Evolutionary conservation across 2,888 invertebrate genomes (phyloP).

Genomic region (Mesochorus sp.): DNA sequence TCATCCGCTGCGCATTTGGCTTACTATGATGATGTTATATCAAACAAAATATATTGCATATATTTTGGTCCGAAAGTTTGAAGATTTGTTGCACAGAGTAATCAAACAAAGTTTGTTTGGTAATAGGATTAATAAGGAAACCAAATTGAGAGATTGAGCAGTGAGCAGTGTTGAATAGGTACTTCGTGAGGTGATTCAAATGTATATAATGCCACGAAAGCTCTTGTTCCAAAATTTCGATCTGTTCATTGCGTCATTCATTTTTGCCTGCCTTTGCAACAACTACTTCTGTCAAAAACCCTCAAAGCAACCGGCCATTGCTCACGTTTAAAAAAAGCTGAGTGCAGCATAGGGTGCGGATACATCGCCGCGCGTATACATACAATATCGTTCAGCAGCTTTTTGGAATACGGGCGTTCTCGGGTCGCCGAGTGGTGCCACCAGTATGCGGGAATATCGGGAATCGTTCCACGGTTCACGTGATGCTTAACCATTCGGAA

Average conservation of each 20-base stretch:
- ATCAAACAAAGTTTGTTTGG: neutral
- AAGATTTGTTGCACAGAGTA: too few relatives aligned
- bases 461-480: slow-evolving; percentile 51
- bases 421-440: neutral
- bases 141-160: too few relatives aligned
- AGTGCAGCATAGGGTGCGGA: too few relatives aligned
- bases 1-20: neutral
- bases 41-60: too few relatives aligned
- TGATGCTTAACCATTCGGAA: slow-evolving; percentile 54
- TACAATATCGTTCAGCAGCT: slow-evolving; percentile 19
- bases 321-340: too few relatives aligned
- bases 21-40: slow-evolving; percentile 10
- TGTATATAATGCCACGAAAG: too few relatives aligned
- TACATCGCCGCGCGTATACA: too few relatives aligned
- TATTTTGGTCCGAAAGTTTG: too few relatives aligned
- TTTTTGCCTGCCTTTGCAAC: neutral
- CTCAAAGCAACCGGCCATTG: too few relatives aligned
- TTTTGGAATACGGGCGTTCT: slow-evolving; percentile 6
- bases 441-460: slow-evolving; percentile 46
- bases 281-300: neutral
- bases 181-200: too few relatives aligned
- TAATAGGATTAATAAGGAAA: too few relatives aligned
- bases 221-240: neutral
- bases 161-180: too few relatives aligned
- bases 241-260: neutral